Conservation (phyloP, 37 sponge, comb jelly and placozoan genomes). For the Spongilla lacustris region DNA sequence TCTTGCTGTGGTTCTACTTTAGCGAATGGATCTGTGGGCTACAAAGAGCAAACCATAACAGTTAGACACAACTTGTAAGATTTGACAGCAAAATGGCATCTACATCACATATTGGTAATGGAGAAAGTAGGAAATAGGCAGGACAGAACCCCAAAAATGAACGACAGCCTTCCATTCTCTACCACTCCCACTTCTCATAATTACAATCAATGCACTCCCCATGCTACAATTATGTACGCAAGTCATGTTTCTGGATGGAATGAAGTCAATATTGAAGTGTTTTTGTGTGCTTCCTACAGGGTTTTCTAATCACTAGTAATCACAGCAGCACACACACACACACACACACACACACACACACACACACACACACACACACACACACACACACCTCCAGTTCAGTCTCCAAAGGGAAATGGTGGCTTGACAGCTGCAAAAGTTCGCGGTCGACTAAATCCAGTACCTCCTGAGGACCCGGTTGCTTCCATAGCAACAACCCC, state of each 20-base stretch:
- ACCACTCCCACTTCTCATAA: no score
- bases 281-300: no score
- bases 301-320: no score
- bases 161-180: no score
- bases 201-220: no score
- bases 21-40: constrained; percentile 52
- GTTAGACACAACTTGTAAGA: no score
- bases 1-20: background rate
- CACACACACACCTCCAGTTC: constrained; percentile 20
- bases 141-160: no score
- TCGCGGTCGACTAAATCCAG: constrained; percentile 18
- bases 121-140: background rate
- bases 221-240: no score
- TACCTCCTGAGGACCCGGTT: constrained; percentile 46
- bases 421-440: background rate
- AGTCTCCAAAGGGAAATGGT: constrained; percentile 15
- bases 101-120: no score
- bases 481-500: constrained; percentile 69
- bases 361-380: background rate
- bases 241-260: no score
- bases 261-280: no score
- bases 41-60: constrained; percentile 10
- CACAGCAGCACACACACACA: background rate
- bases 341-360: background rate
- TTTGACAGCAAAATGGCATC: no score